Evolutionary conservation across 37 sponge, comb jelly and placozoan genomes (phyloP), one percentile per base, ranked within the genome.

Genomic region (Chondrilla cf. caribensis): DNA sequence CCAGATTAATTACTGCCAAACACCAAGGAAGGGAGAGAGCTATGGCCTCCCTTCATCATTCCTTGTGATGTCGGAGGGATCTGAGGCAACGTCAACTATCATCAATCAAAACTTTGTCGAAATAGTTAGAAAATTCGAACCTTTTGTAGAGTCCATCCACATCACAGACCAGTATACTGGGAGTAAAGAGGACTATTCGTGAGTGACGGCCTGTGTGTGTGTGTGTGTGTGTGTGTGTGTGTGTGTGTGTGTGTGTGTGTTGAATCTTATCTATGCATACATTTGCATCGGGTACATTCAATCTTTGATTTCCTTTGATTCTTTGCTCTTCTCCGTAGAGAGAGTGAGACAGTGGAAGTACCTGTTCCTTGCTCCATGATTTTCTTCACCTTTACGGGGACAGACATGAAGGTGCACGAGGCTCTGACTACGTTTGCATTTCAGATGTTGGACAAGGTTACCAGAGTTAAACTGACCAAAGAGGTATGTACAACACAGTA

Each of bases 121-220:
- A 18, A 58, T 87, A 42, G 54, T 92, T 2, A 47, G 18, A 24
- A 85, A 83, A 36, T 58, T 85, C 47, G 67, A 76, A 17, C 47
- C 55, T 28, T 2, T 26, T 28, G 43, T 92, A 7, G 65, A 85
- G 38, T 72, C 81, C 39, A 43, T 92, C n/a, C 92, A 92, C 71
- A 71, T 92, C 31, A 77, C 92, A 28, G 89, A 92, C 76, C 86
- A 88, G 71, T 92, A 88, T 81, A 88, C 89, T 54, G 92, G 89
- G 17, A 39, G 72, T n/a, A 60, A 58, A 22, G 87, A 89, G 24
- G 87, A 89, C 26, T 65, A 41, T 81, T 21, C 38, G 76, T 73
- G 51, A 47, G 51, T 47, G 11, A 11, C 11, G 51, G 6, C 51
- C 11, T 14, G 9, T 47, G 51, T 11, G 11, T 11, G 6, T 11